Evolutionary conservation across 2,797 vertebrate species (phyloP), one percentile per base, ranked within the genome.

Genomic region (Acrocephalus scirpaceus): DNA sequence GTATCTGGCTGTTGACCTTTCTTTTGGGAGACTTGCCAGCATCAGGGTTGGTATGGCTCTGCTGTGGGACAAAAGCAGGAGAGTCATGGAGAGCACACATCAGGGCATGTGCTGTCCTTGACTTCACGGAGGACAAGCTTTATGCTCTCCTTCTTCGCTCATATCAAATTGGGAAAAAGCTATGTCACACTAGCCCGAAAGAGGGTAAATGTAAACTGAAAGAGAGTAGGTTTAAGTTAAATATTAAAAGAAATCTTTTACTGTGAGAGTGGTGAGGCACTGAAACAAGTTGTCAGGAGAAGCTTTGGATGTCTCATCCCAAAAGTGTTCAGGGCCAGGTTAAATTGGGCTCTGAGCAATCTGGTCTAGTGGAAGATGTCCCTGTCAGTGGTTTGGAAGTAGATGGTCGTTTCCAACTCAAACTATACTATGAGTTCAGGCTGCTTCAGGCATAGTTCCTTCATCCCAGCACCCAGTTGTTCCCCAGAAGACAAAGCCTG

Each of bases 1-100:
- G 17, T 87, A 44, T 26, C 60, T 70, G 22, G 29, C 19, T 85
- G 42, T 67, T 87, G 58, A 72, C 29, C 27, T 91, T 67, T 71
- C 22, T 44, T 61, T 56, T 62, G 53, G 34, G 56, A 83, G 17
- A 10, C 22, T 23, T 21, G 40, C 51, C 72, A 88, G 21, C 17
- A 42, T 54, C 18, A 54, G 7, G 32, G 30, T 51, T 91, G 36
- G 34, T 69, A 16, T 32, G 11, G 25, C 12, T 86, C 65, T 92
- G n/a, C 56, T 81, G n/a, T n/a, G 36, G 29, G 21, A 26, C 22
- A 50, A 48, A 45, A 51, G 29, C 5, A 56, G 15, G 10, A 82
- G 32, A 81, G 29, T 20, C 30, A 10, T 8, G 16, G 27, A 48
- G 42, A 69, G 16, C 44, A 10, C 27, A 32, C 0, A 0, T 45